phyloP scores from a whole-genome alignment of 1,140 invertebrate species.

The Brachionus angularis region DNA sequence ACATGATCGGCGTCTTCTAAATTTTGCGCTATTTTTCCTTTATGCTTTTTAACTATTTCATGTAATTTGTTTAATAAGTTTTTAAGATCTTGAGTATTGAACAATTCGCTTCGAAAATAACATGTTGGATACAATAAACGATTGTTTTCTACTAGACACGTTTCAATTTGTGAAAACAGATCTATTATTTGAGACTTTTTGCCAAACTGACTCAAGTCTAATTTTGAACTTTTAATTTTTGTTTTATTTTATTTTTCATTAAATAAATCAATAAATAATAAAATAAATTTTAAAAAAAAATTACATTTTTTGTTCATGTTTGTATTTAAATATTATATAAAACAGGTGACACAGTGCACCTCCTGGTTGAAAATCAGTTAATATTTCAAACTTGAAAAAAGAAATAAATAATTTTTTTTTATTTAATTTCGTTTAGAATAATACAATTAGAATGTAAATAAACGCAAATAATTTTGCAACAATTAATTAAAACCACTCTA shows the following conservation, averaged over 20 bases:
- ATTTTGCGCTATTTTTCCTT: slow-evolving; percentile 8
- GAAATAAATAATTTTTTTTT: neutral
- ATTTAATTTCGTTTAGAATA: neutral
- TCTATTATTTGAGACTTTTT: slow-evolving; percentile 38
- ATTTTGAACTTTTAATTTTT: slow-evolving; percentile 4
- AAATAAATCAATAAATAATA: too few species aligned
- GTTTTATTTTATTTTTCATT: neutral
- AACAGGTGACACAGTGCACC: slow-evolving; percentile 38
- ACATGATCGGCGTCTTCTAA: slow-evolving; percentile 41
- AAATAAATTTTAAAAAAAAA: too few species aligned
- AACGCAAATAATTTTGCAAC: too few species aligned
- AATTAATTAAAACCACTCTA: too few species aligned
- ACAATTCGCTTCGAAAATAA: slow-evolving; percentile 19
- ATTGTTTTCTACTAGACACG: slow-evolving; percentile 31
- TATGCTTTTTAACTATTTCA: slow-evolving; percentile 35
- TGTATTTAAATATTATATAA: slow-evolving; percentile 13
- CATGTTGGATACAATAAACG: slow-evolving; percentile 38
- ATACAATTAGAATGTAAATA: neutral
- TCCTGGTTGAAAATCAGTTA: slow-evolving; percentile 34
- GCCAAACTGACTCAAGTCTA: slow-evolving; percentile 24
- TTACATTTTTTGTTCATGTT: slow-evolving; percentile 43
- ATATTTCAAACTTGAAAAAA: slow-evolving; percentile 33
- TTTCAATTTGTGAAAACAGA: slow-evolving; percentile 8
- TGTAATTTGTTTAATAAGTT: neutral
- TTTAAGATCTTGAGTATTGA: slow-evolving; percentile 1